phyloP scores from a whole-genome alignment of 2,888 invertebrate genomes.

The Villa cingulata region DNA sequence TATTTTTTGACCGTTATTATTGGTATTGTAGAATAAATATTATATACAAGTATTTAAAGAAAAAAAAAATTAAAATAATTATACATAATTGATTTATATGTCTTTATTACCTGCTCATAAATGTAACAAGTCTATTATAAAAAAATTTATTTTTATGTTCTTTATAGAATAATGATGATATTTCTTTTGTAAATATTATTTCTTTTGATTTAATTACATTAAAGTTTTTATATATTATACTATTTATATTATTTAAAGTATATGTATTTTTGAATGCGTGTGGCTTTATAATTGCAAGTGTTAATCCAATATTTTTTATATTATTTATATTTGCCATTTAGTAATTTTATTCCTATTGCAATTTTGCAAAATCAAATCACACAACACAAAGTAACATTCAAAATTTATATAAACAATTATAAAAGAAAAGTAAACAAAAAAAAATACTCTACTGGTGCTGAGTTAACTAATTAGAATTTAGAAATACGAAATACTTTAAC shows the following conservation, averaged over 20 bases:
- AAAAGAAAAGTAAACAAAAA: no score
- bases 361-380: no score
- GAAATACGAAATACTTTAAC: no score
- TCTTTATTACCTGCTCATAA: slow-evolving; percentile 56
- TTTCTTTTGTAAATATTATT: slow-evolving; percentile 43
- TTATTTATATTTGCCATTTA: no score
- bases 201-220: slow-evolving; percentile 56
- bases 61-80: neutral
- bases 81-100: neutral
- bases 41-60: neutral
- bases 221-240: slow-evolving; percentile 56
- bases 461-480: no score
- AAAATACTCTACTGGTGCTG: no score
- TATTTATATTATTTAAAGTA: slow-evolving; percentile 52
- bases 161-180: slow-evolving; percentile 63
- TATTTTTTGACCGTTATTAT: neutral
- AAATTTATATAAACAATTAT: no score
- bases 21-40: no score
- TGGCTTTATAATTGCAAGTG: slow-evolving; percentile 78
- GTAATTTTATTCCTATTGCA: no score
- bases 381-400: no score
- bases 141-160: slow-evolving; percentile 77
- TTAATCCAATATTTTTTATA: slow-evolving; percentile 43
- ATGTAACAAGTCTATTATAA: slow-evolving; percentile 63
- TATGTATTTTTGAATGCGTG: slow-evolving; percentile 66